Percentiles rank a stretch among this genome's conserved stretches.
These are phyloP conservation scores for Crossocerus cetratus DNA, from an alignment of 2,888 invertebrate genomes.

Conservation along the genomic window DNA sequence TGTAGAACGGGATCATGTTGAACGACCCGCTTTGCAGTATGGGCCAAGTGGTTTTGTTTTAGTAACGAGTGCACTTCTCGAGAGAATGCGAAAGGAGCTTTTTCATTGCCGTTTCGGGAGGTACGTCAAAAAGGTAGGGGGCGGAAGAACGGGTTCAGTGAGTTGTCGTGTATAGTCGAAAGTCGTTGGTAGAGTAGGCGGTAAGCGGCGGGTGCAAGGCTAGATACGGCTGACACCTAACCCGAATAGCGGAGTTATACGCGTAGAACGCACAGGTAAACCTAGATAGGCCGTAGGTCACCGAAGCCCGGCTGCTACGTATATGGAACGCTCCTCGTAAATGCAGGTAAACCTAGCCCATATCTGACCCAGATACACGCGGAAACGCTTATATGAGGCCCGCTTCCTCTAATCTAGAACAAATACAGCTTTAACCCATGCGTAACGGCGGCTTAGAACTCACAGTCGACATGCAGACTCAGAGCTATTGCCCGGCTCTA, in stretches of 20 bases:
- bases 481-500: too few relatives aligned
- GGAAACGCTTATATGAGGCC: constrained; percentile 1
- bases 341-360: constrained; percentile 36
- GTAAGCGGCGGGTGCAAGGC: background rate
- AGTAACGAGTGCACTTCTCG: too few relatives aligned
- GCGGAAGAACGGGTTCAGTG: too few relatives aligned
- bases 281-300: constrained; percentile 38
- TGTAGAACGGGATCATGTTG: too few relatives aligned
- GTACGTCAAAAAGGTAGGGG: too few relatives aligned
- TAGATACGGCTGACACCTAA: background rate
- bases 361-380: constrained; percentile 29
- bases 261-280: constrained; percentile 33
- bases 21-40: too few relatives aligned
- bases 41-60: too few relatives aligned
- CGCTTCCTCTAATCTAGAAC: background rate
- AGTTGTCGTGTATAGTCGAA: too few relatives aligned
- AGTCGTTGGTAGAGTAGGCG: too few relatives aligned
- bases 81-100: too few relatives aligned
- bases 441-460: background rate
- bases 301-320: constrained; percentile 16
- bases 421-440: background rate
- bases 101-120: too few relatives aligned
- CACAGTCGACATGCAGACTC: constrained; percentile 7
- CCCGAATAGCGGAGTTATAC: constrained; percentile 25
- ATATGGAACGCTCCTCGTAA: constrained; percentile 7